Base-by-base conservation (phyloP, 2,113 vertebrate species). In the Sitta europaea region DNA sequence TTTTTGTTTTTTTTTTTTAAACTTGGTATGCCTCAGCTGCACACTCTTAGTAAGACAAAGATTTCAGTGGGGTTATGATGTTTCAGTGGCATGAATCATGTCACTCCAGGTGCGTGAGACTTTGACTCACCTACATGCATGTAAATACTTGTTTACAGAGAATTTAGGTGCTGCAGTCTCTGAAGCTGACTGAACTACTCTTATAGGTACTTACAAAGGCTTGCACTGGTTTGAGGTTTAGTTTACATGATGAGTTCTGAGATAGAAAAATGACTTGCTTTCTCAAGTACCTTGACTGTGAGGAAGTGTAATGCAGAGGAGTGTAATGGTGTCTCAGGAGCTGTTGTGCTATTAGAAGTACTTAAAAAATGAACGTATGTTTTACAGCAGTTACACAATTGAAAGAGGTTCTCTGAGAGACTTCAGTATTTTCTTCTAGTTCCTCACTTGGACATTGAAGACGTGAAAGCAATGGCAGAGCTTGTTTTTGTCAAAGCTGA, bases 401-500 rank as follows among this genome's bases (percentile, higher is more conserved):
- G 55, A 54, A 68, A 53, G 4, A 6, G 20, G 14, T 38, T 84
- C 1, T 35, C 63, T 91, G 72, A 6, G 35, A 58, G 29, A 25
- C 43, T 65, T 84, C 27, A 62, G 3, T 58, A 6, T 42, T 51
- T 29, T 66, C 36, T 83, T 96, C 57, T 29, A 87, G 33, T 36
- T 90, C 12, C n/a, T 63, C 2, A 2, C 12, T 67, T 47, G 42
- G 47, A 67, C 13, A 83, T 14, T 66, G 53, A 86, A 54, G 79
- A 65, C 15, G 57, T 48, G 54, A 36, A 21, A 76, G 36, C n/a
- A 54, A 43, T 63, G 36, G 18, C 67, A 80, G 92, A 94, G 20
- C 42, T 95, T 91, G 70, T 53, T 53, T 97, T 95, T 86, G 25
- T 68, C 51, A 55, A 93, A 53, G 28, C 43, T 74, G 74, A 93